These are phyloP conservation scores for Julus scandinavius DNA, from an alignment of 2,888 invertebrate species.

Conservation along the genomic window DNA sequence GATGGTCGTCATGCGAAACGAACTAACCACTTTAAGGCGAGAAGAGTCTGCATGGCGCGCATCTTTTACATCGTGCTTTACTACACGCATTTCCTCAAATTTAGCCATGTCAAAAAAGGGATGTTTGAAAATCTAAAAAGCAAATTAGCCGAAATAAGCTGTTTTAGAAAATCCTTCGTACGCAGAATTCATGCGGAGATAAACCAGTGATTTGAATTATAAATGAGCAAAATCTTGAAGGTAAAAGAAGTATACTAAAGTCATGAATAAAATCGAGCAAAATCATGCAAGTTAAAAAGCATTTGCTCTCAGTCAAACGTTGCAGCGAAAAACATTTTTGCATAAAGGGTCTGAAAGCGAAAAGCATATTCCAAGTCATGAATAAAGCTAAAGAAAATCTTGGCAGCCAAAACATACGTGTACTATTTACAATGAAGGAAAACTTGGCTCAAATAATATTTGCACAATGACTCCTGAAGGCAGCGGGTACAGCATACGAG, in stretches of 20 bases:
- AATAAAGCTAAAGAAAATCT: background rate
- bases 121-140: slow-evolving; percentile 25
- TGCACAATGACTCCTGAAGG: background rate
- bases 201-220: background rate
- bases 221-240: background rate
- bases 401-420: background rate
- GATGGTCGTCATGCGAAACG: background rate
- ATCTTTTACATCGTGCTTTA: background rate
- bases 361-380: background rate
- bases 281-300: background rate
- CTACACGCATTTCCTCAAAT: background rate
- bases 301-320: background rate
- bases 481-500: too few relatives aligned
- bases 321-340: background rate
- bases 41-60: background rate
- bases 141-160: background rate
- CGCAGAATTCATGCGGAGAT: background rate
- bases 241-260: background rate
- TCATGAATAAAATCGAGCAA: background rate
- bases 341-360: background rate
- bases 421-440: background rate
- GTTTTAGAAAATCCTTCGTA: background rate
- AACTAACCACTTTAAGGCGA: background rate
- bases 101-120: slow-evolving; percentile 37
- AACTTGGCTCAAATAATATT: background rate